These are phyloP conservation scores for Protodeltote pygarga DNA, from an alignment of 2,888 invertebrate genomes.

Conservation along the genomic window DNA sequence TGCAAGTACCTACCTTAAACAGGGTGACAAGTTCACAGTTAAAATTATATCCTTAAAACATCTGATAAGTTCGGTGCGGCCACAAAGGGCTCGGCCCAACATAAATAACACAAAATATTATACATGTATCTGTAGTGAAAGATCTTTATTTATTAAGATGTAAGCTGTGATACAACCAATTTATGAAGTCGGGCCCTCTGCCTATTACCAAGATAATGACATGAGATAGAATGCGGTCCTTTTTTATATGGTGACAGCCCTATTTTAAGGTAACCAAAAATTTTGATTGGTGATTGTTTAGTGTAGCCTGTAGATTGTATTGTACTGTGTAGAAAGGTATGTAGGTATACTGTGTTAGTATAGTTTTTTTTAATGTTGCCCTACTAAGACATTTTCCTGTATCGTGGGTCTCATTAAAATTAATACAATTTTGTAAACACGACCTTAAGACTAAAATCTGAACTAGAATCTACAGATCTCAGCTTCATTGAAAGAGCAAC, in stretches of 20 bases:
- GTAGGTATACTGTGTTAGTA: not conserved
- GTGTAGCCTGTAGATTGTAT: not conserved
- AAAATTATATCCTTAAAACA: slow-evolving; percentile 72
- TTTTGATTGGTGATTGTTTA: slow-evolving; percentile 29
- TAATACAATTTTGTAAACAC: too few species aligned
- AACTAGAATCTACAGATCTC: too few species aligned
- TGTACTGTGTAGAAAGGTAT: not conserved
- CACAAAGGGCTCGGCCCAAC: slow-evolving; percentile 63
- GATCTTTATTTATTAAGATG: slow-evolving; percentile 83
- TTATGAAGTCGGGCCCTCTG: slow-evolving; percentile 68
- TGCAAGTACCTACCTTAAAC: slow-evolving; percentile 52
- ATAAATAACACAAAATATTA: slow-evolving; percentile 80
- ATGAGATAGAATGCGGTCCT: slow-evolving; percentile 59
- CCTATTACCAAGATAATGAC: slow-evolving; percentile 71
- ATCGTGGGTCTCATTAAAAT: too few species aligned
- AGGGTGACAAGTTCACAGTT: slow-evolving; percentile 72
- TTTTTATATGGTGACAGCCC: slow-evolving; percentile 49
- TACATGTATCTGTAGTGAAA: slow-evolving; percentile 66
- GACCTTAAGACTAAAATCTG: too few species aligned
- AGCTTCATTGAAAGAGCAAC: too few species aligned
- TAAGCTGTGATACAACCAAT: slow-evolving; percentile 70
- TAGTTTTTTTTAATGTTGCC: not conserved
- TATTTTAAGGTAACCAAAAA: slow-evolving; percentile 30
- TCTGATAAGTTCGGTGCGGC: slow-evolving; percentile 70
- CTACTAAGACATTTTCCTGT: not conserved